phyloP scores from a whole-genome alignment of 2,113 vertebrate species.

The Sapajus apella region DNA sequence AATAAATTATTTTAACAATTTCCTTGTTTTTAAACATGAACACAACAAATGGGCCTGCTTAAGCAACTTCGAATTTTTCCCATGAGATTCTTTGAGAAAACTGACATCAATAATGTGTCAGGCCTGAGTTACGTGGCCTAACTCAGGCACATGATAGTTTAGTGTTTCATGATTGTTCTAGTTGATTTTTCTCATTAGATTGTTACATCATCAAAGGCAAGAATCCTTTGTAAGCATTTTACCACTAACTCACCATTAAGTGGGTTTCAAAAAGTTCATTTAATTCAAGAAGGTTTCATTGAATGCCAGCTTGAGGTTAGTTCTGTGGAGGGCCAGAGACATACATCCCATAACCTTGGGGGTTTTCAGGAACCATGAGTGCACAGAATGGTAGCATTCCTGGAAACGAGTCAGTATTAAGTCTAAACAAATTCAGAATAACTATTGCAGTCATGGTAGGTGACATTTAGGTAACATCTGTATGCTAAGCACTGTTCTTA shows the following conservation, averaged over 20 bases:
- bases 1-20: constrained; percentile 31
- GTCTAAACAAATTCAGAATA: background rate
- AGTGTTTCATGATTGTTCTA: background rate
- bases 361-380: background rate
- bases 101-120: background rate
- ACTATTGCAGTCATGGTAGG: background rate
- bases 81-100: background rate
- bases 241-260: background rate
- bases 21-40: constrained; percentile 41
- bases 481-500: background rate
- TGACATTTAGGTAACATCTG: background rate
- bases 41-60: background rate
- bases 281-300: background rate
- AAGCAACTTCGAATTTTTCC: background rate
- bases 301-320: constrained; percentile 12
- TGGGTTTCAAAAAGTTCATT: constrained; percentile 39
- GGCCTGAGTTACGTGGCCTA: background rate
- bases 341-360: too few species aligned
- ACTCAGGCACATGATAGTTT: background rate
- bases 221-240: background rate
- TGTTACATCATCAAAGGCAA: constrained; percentile 34
- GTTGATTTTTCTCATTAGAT: background rate
- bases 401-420: background rate
- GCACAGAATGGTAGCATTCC: background rate
- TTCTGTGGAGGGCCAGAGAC: background rate